Evolutionary conservation across 2,113 vertebrate genomes (phyloP), one percentile per base, ranked within the genome.

Genomic region (Emberiza fucata): DNA sequence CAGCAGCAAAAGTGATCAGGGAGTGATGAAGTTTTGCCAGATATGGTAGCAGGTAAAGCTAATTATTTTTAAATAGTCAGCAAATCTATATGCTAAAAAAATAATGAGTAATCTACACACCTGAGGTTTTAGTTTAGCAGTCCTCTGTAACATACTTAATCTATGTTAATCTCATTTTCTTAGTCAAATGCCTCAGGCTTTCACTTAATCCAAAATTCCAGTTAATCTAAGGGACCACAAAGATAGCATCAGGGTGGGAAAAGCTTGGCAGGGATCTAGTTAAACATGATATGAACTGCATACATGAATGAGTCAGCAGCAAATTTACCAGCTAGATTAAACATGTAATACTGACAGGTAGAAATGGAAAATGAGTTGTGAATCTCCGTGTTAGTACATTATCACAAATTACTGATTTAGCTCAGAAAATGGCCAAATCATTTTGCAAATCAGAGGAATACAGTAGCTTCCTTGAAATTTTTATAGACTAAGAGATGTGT

Each of bases 161-260:
- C 57, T 83, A 48, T 39, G 33, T 79, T 94, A 92, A 92, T 92
- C 42, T 86, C 28, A 79, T 94, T 86, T 90, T 90, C 45, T 86
- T 90, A 95, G 86, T 57, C 60, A 89, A 86, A 91, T 81, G 87
- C 94, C 90, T 73, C 72, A 89, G 95, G 94, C 88, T 87, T 73
- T 81, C 75, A 95, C 93, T 95, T 92, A 95, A 81, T 91, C 69
- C 81, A 92, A 94, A 95, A 94, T 93, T 94, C 66, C 80, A 89
- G 73, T 92, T 95, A 95, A 95, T 90, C 85, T 89, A 86, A 94
- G 88, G 44, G 54, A 89, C 60, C 53, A 45, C 5, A 11, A 96
- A 97, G 96, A 97, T 94, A 97, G 44, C 72, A 96, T 97, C 95
- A 96, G 92, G 88, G 91, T 95, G 94, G 78, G 93, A 97, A 92